A percentile compares a stretch with the other conserved stretches of the same genome.
Evolutionary conservation across 2,797 vertebrate species (phyloP).

Genomic region (Diplodus puntazzo): DNA sequence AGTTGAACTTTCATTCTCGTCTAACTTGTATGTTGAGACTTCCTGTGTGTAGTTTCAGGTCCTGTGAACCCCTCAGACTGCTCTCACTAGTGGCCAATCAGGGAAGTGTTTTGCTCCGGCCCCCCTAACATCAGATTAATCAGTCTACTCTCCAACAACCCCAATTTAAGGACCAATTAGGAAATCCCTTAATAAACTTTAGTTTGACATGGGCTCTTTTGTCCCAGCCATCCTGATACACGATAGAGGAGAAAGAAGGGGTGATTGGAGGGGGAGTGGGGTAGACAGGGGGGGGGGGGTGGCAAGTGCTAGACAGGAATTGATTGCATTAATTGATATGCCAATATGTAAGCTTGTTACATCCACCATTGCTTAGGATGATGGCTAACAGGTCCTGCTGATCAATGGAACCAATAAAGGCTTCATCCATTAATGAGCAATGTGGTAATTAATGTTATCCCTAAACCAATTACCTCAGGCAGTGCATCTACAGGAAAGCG

Average conservation of each 20-base stretch:
- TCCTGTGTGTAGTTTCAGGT: conserved; percentile 35
- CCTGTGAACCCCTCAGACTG: not conserved
- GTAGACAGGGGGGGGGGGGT: conserved; percentile 78
- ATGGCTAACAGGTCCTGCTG: conserved; percentile 97
- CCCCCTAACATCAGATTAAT: conserved; percentile 37
- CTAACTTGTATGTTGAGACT: conserved; percentile 37
- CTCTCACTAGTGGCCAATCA: conserved; percentile 32
- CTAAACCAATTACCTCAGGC: conserved; percentile 95
- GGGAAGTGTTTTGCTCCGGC: conserved; percentile 27
- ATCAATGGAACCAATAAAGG: conserved; percentile 99
- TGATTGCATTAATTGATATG: conserved; percentile 99
- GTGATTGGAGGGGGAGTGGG: conserved; percentile 55
- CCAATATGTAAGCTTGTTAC: conserved; percentile 99
- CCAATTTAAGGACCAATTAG: conserved; percentile 64
- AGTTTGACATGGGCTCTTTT: conserved; percentile 82
- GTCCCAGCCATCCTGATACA: conserved; percentile 81
- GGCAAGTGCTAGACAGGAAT: conserved; percentile 97
- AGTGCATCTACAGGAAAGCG: conserved; percentile 85
- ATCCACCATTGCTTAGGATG: conserved; percentile 99
- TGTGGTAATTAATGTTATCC: conserved; percentile 99
- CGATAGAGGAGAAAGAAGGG: conserved; percentile 66
- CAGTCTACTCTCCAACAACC: conserved; percentile 44
- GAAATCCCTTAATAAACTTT: conserved; percentile 78
- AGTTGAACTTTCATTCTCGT: conserved; percentile 21
- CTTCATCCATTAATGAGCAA: conserved; percentile 99